Evolutionary conservation across 2,113 vertebrate species (phyloP).

Genomic region (Isurus oxyrinchus): DNA sequence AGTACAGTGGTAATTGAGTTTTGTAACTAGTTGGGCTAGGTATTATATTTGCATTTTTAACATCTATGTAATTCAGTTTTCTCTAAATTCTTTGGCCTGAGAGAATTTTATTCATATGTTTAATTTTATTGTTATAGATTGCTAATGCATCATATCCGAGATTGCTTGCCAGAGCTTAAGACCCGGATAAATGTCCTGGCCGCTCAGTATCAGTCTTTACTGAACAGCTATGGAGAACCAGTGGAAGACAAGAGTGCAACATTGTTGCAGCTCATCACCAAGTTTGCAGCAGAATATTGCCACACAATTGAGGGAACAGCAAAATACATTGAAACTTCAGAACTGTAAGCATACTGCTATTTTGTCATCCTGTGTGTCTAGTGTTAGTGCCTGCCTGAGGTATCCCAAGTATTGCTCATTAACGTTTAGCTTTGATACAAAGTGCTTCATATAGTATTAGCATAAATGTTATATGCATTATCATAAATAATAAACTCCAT

Average conservation of each 20-base stretch:
- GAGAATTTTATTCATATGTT: not conserved
- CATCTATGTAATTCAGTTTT: conserved; percentile 21
- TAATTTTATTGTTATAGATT: conserved; percentile 57
- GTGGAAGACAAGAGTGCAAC: conserved; percentile 92
- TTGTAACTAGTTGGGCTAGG: conserved; percentile 10
- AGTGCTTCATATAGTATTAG: not conserved
- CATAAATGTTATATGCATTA: not conserved
- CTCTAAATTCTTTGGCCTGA: conserved; percentile 34
- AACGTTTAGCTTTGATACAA: not conserved
- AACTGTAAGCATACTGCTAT: conserved; percentile 71
- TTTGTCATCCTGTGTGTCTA: not conserved
- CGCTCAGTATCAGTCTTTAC: conserved; percentile 89
- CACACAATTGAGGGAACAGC: conserved; percentile 98
- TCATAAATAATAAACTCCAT: not conserved
- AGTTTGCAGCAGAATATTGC: conserved; percentile 97
- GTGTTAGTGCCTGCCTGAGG: not conserved
- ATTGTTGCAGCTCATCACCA: conserved; percentile 94
- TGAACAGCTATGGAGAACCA: conserved; percentile 90
- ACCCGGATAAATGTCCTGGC: conserved; percentile 93
- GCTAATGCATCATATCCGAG: conserved; percentile 96
- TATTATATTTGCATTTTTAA: conserved; percentile 34
- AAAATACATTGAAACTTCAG: conserved; percentile 95
- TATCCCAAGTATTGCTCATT: not conserved
- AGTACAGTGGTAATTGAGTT: not conserved
- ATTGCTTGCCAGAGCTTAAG: conserved; percentile 94